Conservation (phyloP, 2,113 vertebrate species). For the Hippocampus barbouri region DNA sequence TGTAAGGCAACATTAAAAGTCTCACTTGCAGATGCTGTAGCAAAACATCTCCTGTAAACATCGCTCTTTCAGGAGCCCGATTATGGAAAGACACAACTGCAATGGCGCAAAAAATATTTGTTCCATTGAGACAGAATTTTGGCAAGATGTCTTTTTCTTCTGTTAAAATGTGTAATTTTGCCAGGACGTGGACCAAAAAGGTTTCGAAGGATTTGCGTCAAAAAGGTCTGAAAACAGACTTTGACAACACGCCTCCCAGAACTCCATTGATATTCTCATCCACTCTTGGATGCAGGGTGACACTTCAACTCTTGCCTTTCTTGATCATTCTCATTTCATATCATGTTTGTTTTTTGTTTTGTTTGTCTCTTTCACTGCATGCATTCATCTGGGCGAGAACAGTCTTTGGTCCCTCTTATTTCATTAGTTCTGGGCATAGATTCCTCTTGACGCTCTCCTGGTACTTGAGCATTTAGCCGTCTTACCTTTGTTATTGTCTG, state of each 20-base stretch:
- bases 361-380: slow-evolving; percentile 22
- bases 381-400: slow-evolving; percentile 34
- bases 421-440: slow-evolving; percentile 21
- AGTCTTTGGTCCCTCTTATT: slow-evolving; percentile 60
- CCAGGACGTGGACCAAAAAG: slow-evolving; percentile 45
- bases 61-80: slow-evolving; percentile 33
- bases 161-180: slow-evolving; percentile 28
- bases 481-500: slow-evolving; percentile 53
- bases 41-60: slow-evolving; percentile 28
- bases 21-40: slow-evolving; percentile 33
- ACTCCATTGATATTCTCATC: slow-evolving; percentile 58
- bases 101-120: slow-evolving; percentile 41
- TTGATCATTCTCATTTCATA: slow-evolving; percentile 47
- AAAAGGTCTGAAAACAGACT: slow-evolving; percentile 38
- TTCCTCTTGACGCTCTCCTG: slow-evolving; percentile 36
- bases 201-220: slow-evolving; percentile 38
- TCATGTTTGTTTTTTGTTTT: slow-evolving; percentile 17
- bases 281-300: slow-evolving; percentile 35
- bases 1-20: slow-evolving; percentile 43
- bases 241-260: slow-evolving; percentile 38
- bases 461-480: slow-evolving; percentile 43
- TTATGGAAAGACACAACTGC: slow-evolving; percentile 26
- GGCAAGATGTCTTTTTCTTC: slow-evolving; percentile 33
- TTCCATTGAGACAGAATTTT: slow-evolving; percentile 36
- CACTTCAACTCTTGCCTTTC: slow-evolving; percentile 29